These are phyloP conservation scores for Drosophila sp. DNA, from an alignment of 1,140 invertebrate species.

Conservation along the genomic window DNA sequence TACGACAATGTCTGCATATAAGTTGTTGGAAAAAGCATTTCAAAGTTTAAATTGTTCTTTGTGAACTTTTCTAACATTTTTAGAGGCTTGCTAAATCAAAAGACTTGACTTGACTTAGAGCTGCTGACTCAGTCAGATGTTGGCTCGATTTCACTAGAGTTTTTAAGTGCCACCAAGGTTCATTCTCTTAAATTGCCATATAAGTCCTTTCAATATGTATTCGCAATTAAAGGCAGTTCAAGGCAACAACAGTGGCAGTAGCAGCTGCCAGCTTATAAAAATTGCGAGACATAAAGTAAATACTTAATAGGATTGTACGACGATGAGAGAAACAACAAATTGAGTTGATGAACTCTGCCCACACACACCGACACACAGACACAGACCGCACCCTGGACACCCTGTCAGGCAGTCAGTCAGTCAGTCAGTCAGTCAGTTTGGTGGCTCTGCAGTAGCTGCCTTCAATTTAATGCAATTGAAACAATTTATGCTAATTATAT, in stretches of 20 bases:
- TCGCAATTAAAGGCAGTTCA: conserved; percentile 60
- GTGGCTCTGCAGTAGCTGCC: neutral
- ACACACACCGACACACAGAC: conserved; percentile 42
- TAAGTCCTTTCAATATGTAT: conserved; percentile 54
- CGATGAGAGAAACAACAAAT: conserved; percentile 24
- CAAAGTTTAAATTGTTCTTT: conserved; percentile 10
- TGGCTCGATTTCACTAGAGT: neutral
- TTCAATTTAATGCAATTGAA: conserved; percentile 48
- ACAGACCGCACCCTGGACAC: conserved; percentile 46
- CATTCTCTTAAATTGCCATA: conserved; percentile 30
- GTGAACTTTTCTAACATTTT: neutral
- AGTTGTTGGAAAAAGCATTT: neutral
- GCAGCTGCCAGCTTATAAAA: conserved; percentile 52
- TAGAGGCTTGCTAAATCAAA: neutral
- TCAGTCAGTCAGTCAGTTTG: neutral
- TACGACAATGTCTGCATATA: neutral
- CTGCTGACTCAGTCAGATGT: neutral
- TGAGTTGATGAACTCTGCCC: conserved; percentile 40
- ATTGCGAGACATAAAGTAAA: conserved; percentile 45
- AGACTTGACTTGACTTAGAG: neutral
- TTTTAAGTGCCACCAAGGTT: conserved; percentile 3
- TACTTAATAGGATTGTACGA: conserved; percentile 62
- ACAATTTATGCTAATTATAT: conserved; percentile 65
- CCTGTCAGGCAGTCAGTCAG: neutral
- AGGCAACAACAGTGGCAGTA: conserved; percentile 30